Conservation (phyloP, 2,113 vertebrate species). For the Pedionomus torquatus region DNA sequence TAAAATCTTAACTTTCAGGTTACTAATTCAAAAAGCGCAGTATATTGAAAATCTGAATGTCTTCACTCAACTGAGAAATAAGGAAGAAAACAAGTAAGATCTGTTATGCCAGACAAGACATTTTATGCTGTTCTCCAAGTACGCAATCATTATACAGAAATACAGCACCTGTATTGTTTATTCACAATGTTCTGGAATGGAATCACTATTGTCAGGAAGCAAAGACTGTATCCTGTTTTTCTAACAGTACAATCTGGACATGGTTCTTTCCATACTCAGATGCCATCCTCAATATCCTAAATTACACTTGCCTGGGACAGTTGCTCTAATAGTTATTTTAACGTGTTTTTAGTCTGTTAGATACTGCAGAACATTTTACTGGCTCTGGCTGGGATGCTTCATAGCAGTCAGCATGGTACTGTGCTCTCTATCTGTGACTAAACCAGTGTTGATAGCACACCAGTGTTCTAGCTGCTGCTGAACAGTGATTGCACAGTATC, state of each 20-base stretch:
- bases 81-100: neutral
- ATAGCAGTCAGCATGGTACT: neutral
- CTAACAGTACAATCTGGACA: neutral
- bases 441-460: neutral
- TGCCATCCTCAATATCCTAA: neutral
- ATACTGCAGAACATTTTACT: neutral
- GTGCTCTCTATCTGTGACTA: neutral
- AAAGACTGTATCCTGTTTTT: neutral
- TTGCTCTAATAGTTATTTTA: neutral
- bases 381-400: neutral
- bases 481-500: neutral
- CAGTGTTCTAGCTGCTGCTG: neutral
- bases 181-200: neutral
- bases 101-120: neutral
- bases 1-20: neutral
- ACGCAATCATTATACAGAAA: neutral
- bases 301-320: neutral
- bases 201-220: neutral
- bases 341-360: neutral
- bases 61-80: neutral
- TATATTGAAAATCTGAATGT: neutral
- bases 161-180: neutral
- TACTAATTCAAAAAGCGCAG: neutral
- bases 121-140: neutral
- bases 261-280: constrained; percentile 5